These are phyloP conservation scores for Tetanocera ferruginea DNA, from an alignment of 2,888 invertebrate genomes.

Conservation along the genomic window DNA sequence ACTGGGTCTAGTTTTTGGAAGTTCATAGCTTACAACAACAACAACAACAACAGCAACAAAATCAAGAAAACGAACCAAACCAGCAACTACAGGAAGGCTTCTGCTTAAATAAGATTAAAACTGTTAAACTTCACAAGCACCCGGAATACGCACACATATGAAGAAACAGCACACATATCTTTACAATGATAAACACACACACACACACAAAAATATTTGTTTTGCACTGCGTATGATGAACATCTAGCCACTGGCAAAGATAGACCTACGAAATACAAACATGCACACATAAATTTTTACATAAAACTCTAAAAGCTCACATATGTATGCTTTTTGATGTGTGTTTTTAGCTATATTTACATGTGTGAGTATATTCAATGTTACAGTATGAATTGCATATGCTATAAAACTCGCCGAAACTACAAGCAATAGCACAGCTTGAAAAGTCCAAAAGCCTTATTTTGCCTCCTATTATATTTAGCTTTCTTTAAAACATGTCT, in stretches of 20 bases:
- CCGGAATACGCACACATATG: neutral
- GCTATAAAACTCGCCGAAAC: too few relatives aligned
- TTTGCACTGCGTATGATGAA: neutral
- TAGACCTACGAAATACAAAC: neutral
- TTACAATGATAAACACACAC: neutral
- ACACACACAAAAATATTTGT: neutral
- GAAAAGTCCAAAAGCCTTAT: too few relatives aligned
- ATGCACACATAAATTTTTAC: neutral
- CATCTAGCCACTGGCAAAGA: neutral
- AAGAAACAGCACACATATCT: neutral
- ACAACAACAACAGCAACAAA: neutral
- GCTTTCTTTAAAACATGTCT: too few relatives aligned
- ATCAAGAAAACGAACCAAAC: neutral
- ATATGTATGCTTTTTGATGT: too few relatives aligned
- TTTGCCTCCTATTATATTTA: too few relatives aligned
- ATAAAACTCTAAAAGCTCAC: too few relatives aligned
- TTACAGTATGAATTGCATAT: too few relatives aligned
- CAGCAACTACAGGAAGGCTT: conserved; percentile 2
- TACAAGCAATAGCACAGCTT: too few relatives aligned
- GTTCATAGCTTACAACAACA: neutral
- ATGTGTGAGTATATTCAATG: too few relatives aligned
- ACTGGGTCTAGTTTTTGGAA: neutral
- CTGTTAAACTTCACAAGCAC: neutral
- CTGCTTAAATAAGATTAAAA: conserved; percentile 31
- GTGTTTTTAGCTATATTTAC: too few relatives aligned